Evolutionary conservation across 2,888 invertebrate species (phyloP).

Genomic region (Lissocephala sabroskyi): DNA sequence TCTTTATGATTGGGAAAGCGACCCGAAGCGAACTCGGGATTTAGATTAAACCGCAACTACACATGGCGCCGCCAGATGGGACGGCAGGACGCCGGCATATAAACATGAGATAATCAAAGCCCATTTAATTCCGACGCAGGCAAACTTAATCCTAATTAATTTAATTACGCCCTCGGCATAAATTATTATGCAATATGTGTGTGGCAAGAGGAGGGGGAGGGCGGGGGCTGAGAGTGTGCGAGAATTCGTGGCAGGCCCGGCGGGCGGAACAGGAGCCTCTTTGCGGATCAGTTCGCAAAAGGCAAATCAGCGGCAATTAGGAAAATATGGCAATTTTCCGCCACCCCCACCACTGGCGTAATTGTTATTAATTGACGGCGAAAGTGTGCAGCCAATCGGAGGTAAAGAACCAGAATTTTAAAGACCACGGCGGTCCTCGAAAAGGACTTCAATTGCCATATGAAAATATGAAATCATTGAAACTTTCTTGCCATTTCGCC

Average conservation of each 20-base stretch:
- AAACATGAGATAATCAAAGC: conserved; percentile 62
- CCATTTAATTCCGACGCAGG: conserved; percentile 61
- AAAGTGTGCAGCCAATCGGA: conserved; percentile 11
- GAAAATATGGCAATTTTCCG: conserved; percentile 34
- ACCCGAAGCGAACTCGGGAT: conserved; percentile 49
- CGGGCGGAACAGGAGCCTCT: too few species aligned
- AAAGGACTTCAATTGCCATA: conserved; percentile 6
- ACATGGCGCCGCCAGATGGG: conserved; percentile 49
- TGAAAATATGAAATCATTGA: conserved; percentile 51
- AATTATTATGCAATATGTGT: conserved; percentile 39
- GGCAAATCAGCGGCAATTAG: conserved; percentile 47
- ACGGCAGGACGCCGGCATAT: not conserved
- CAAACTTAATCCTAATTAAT: conserved; percentile 65
- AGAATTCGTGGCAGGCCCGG: too few species aligned
- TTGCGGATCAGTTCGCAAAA: too few species aligned
- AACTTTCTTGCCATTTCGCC: conserved; percentile 26
- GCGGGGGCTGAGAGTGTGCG: too few species aligned
- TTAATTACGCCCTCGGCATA: conserved; percentile 62
- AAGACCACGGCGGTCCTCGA: too few species aligned
- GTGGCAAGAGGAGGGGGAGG: too few species aligned
- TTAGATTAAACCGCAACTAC: conserved; percentile 52
- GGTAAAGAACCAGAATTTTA: conserved; percentile 1
- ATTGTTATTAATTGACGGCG: conserved; percentile 52
- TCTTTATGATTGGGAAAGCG: conserved; percentile 53
- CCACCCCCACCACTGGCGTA: conserved; percentile 33